phyloP scores from a whole-genome alignment of 2,888 invertebrate species.

The Choreutis nemorana region DNA sequence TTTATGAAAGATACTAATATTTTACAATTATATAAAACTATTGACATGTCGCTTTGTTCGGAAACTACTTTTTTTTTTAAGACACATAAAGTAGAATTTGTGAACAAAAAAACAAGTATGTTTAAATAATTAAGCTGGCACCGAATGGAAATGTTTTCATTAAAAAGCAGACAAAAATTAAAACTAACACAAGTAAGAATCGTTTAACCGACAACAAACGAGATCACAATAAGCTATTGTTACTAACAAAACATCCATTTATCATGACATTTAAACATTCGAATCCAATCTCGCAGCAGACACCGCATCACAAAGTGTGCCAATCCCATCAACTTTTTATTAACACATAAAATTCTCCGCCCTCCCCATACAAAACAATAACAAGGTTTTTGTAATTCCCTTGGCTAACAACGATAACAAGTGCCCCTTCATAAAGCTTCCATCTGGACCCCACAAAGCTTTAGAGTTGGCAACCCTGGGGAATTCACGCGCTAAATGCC shows the following conservation, averaged over 20 bases:
- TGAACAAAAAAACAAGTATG: too few species aligned
- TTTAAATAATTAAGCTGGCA: too few species aligned
- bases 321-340: slow-evolving; percentile 47
- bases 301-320: slow-evolving; percentile 20
- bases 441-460: slow-evolving; percentile 52
- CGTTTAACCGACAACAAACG: slow-evolving; percentile 11
- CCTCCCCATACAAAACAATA: slow-evolving; percentile 47
- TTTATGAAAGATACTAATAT: too few species aligned
- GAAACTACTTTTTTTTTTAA: too few species aligned
- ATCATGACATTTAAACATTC: slow-evolving; percentile 27
- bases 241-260: slow-evolving; percentile 24
- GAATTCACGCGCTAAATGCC: slow-evolving; percentile 44
- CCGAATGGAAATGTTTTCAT: slow-evolving; percentile 2
- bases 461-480: slow-evolving; percentile 39
- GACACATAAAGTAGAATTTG: too few species aligned
- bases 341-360: slow-evolving; percentile 55
- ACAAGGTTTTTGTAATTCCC: slow-evolving; percentile 58
- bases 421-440: slow-evolving; percentile 57
- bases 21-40: too few species aligned
- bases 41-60: too few species aligned
- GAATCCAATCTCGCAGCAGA: slow-evolving; percentile 13
- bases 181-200: slow-evolving; percentile 6
- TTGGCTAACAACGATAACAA: slow-evolving; percentile 43
- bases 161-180: slow-evolving; percentile 5
- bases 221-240: too few species aligned